Conservation (phyloP, 2,888 invertebrate genomes). For the Apamea crenata region DNA sequence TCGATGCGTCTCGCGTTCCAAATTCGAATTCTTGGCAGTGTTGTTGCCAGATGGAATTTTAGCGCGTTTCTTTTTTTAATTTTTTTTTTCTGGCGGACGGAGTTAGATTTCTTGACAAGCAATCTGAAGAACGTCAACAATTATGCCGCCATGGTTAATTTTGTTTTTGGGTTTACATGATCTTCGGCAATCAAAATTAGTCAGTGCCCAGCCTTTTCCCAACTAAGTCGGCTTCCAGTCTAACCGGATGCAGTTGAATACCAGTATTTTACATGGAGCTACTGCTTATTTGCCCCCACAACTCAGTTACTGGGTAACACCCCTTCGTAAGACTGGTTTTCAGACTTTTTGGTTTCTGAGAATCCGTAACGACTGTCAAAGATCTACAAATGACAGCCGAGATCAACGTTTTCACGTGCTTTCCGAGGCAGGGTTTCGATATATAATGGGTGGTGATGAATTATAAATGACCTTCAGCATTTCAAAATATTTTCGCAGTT, state of each 20-base stretch:
- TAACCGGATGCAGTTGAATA: not conserved
- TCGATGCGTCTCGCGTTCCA: slow-evolving; percentile 69
- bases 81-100: not conserved
- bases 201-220: not conserved
- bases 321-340: not conserved
- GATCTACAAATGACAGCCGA: not conserved
- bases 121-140: not conserved
- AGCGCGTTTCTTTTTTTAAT: slow-evolving; percentile 18
- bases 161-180: not conserved
- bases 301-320: not conserved
- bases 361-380: not conserved
- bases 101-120: not conserved
- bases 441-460: no score
- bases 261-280: not conserved
- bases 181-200: not conserved
- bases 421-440: not conserved
- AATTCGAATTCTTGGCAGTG: slow-evolving; percentile 79
- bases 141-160: not conserved
- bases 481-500: slow-evolving; percentile 2
- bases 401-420: not conserved
- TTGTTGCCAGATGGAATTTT: slow-evolving; percentile 59
- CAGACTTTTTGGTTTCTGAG: not conserved
- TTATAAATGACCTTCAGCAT: not conserved
- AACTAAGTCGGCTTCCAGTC: not conserved
- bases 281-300: no score